A percentile compares a stretch with the other conserved stretches of the same genome.
phyloP scores from a whole-genome alignment of 2,797 vertebrate species.

The Danio tinwini region DNA sequence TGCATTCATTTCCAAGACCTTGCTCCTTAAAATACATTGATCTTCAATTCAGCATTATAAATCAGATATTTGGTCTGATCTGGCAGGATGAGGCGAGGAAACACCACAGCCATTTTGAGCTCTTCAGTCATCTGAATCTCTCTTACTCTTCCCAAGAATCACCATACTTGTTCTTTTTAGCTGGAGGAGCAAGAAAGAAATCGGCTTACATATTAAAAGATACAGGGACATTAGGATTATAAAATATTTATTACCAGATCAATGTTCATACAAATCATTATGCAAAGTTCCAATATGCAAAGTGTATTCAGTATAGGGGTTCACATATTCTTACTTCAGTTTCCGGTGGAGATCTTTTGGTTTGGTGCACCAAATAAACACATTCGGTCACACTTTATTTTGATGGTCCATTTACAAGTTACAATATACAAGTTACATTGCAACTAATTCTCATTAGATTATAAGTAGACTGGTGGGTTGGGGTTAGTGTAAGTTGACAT shows the following conservation, averaged over 20 bases:
- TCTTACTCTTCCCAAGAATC: constrained; percentile 84
- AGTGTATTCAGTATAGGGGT: neutral
- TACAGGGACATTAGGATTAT: neutral
- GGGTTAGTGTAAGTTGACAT: too few relatives aligned
- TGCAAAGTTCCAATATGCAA: neutral
- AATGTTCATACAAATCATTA: neutral
- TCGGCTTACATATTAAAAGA: neutral
- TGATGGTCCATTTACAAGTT: too few relatives aligned
- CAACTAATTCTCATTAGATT: too few relatives aligned
- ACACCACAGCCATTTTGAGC: neutral
- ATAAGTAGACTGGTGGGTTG: too few relatives aligned
- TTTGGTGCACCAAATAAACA: too few relatives aligned
- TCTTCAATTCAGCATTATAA: constrained; percentile 4
- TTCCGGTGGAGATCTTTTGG: too few relatives aligned
- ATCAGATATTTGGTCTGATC: neutral
- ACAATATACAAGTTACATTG: too few relatives aligned
- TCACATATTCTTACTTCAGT: too few relatives aligned
- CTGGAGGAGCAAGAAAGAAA: constrained; percentile 67
- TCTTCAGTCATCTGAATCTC: neutral
- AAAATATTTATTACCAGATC: neutral
- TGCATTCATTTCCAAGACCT: neutral
- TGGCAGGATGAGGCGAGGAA: neutral
- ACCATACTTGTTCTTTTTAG: constrained; percentile 87
- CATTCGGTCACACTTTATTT: too few relatives aligned
- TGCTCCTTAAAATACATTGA: constrained; percentile 29